Conservation (phyloP, 53 echinoderm and acorn worm species). For the Apostichopus leukothele region DNA sequence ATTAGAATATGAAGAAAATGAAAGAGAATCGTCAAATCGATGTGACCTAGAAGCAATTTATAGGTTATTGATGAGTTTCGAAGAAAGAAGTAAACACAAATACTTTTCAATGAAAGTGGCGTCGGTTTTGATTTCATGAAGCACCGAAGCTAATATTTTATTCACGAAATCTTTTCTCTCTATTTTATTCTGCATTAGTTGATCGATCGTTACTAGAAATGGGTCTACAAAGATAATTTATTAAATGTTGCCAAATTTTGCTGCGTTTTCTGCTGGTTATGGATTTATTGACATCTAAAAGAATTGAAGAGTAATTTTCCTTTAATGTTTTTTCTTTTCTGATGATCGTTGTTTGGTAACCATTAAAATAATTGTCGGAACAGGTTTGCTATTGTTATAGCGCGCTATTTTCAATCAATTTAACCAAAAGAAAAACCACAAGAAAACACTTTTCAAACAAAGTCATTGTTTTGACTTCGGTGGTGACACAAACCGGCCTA, state of each 20-base stretch:
- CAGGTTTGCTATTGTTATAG: background rate
- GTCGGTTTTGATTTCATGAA: background rate
- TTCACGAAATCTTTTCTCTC: background rate
- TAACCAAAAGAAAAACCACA: too few relatives aligned
- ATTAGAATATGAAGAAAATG: background rate
- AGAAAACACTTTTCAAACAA: too few relatives aligned
- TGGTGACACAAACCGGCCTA: too few relatives aligned
- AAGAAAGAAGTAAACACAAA: background rate
- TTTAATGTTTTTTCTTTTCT: background rate
- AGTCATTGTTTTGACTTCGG: too few relatives aligned
- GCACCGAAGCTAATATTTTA: background rate
- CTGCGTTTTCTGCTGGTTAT: background rate
- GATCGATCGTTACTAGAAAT: background rate
- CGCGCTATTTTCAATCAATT: background rate
- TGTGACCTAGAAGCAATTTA: background rate
- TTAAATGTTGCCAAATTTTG: background rate
- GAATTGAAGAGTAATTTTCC: background rate
- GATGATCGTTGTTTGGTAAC: background rate
- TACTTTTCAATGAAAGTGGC: background rate
- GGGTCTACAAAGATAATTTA: background rate
- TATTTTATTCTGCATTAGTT: background rate
- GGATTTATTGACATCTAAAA: background rate
- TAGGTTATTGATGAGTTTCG: background rate
- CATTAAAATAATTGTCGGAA: background rate
- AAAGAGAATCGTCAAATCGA: background rate